Evolutionary conservation across 2,113 vertebrate genomes (phyloP).

Genomic region (Seriola dumerili): DNA sequence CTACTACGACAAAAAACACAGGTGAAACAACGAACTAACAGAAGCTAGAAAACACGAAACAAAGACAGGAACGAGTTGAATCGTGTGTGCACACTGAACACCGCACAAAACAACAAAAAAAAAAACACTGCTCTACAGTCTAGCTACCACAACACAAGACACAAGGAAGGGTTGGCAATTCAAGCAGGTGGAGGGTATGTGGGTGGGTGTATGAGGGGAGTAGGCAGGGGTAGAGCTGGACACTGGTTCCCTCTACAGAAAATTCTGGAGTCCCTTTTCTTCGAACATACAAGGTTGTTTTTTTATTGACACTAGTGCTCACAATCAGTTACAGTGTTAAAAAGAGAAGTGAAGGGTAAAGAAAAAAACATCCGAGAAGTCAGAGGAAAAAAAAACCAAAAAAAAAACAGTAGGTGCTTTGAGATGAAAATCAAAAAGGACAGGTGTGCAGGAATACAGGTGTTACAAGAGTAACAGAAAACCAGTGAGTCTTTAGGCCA

Average conservation of each 20-base stretch:
- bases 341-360: conserved; percentile 81
- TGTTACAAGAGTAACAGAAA: conserved; percentile 55
- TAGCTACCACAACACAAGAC: conserved; percentile 65
- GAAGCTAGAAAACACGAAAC: conserved; percentile 20
- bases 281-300: conserved; percentile 83
- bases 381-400: conserved; percentile 47
- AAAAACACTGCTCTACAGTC: conserved; percentile 52
- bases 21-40: background rate
- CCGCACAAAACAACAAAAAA: conserved; percentile 37
- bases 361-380: conserved; percentile 41
- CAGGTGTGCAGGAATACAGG: conserved; percentile 74
- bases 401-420: conserved; percentile 69
- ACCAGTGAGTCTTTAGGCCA: conserved; percentile 37
- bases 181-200: background rate
- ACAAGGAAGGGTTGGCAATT: background rate
- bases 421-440: conserved; percentile 63
- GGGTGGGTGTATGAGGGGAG: background rate
- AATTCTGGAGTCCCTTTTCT: conserved; percentile 87
- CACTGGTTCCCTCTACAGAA: conserved; percentile 72
- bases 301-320: conserved; percentile 93
- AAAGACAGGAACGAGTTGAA: background rate
- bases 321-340: conserved; percentile 87
- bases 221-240: background rate
- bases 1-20: conserved; percentile 29
- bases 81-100: background rate